A percentile compares a stretch with the other conserved stretches of the same genome.
These are phyloP conservation scores for Pipistrellus kuhlii DNA, from an alignment of 2,797 vertebrate species.

Conservation along the genomic window DNA sequence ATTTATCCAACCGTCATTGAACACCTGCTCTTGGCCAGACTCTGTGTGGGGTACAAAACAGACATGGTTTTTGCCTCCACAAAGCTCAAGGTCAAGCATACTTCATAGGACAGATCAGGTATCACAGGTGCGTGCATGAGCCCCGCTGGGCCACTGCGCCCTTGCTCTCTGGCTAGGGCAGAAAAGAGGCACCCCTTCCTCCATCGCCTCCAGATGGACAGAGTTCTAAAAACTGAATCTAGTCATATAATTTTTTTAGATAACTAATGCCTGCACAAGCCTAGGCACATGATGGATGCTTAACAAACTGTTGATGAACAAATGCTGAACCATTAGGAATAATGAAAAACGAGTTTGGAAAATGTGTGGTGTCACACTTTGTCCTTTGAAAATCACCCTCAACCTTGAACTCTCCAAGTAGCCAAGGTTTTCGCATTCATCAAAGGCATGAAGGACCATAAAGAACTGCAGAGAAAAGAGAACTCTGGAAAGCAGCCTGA, in stretches of 20 bases:
- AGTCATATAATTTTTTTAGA: background rate
- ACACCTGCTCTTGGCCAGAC: conserved; percentile 6
- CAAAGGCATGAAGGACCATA: conserved; percentile 28
- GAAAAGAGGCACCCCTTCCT: background rate
- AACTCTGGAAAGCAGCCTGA: background rate
- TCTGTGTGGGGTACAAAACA: background rate
- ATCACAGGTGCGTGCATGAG: background rate
- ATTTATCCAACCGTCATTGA: conserved; percentile 21
- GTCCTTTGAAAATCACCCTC: conserved; percentile 51
- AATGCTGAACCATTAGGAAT: background rate
- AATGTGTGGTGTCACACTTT: background rate
- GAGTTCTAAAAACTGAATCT: background rate
- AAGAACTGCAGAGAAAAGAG: background rate
- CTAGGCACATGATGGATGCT: background rate
- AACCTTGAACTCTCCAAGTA: conserved; percentile 32
- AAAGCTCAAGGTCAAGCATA: conserved; percentile 56
- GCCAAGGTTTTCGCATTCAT: background rate
- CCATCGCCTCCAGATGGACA: background rate
- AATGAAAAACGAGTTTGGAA: conserved; percentile 20
- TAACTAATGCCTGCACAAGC: background rate
- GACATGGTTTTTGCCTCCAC: conserved; percentile 5
- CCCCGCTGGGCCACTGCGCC: background rate
- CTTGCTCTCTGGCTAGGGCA: background rate
- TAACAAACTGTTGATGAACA: background rate
- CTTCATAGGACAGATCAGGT: background rate